Evolutionary conservation across 1,140 invertebrate species (phyloP), one percentile per base, ranked within the genome.

Genomic region (Mylabris phalerata): DNA sequence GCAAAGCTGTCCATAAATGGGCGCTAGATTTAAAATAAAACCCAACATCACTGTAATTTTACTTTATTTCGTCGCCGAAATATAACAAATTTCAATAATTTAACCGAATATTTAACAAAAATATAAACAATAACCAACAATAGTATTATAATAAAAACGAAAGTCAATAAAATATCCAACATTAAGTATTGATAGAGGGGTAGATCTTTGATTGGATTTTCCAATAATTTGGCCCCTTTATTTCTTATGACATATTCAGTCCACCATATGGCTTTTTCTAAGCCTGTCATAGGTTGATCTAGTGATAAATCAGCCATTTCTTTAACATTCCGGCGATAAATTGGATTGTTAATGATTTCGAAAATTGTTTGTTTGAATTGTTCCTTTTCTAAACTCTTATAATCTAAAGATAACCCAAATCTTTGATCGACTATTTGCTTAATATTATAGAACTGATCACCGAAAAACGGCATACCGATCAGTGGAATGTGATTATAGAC

Each of bases 401-500:
- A 63, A 46, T 72, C 63, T n/a, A 73, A 25, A 13, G 52, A 46
- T 13, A 65, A 45, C 3, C 67, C 72, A 46, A 72, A 63, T 32
- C 67, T 67, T 38, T 61, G 56, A 41, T 59, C 48, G 10, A 58
- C 50, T 1, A 68, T 38, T 25, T 61, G 58, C 46, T 60, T 57
- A 10, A 63, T 61, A 49, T 75, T 75, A 46, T 66, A 63, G 42
- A 57, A 59, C 64, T 75, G 74, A 63, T 76, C 75, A 4, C 60
- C 68, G 52, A 68, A 72, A 50, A 76, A 72, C n/a, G 76, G 75
- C 32, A 78, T 72, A 9, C 67, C 73, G 3, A 84, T 56, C 11
- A 84, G 65, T 0, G 82, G 82, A 2, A 80, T 75, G n/a, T 75
- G 76, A 55, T 73, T 66, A 54, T 77, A 71, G 1, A 78, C 68